Base-by-base conservation (phyloP, 2,888 invertebrate genomes). In the Apeira syringaria region DNA sequence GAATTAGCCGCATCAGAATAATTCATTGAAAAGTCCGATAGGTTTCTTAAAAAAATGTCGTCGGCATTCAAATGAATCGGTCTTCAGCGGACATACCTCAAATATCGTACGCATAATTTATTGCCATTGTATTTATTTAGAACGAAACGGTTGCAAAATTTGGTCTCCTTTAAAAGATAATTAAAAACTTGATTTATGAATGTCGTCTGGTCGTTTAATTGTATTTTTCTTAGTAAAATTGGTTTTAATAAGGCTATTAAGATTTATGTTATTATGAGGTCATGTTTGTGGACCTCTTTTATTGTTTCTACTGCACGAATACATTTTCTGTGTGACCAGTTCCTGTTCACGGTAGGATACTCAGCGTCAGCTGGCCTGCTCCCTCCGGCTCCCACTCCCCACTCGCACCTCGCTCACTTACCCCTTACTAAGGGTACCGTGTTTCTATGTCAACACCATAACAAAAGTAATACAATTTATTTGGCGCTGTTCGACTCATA, bases 101-200 rank as follows among this genome's bases (percentile, higher is more conserved):
- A 79, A 80, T 78, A 79, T 81, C 77, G 64, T 75, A 74, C 70
- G 50, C 46, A 66, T 72, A 69, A 84, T 86, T 85, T 85, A 87
- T 82, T 68, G 72, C 74, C 70, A 74, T 80, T 80, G 74, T 75
- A 64, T 75, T 64, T 61, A 57, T 75, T 64, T 61, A 57, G 58
- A 53, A 66, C 35, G 65, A 59, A 56, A 59, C 61, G 67, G 61
- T 67, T 65, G 70, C 70, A 56, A 68, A 68, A 52, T 66, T 31
- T 56, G 42, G 40, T 44, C 32, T 38, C 39, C 22, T 39, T 46
- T 46, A 35, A 39, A 59, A 59, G 60, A 68, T 69, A 72, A 71
- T 68, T 70, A 66, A 68, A 68, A 59, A 59, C 56, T 61, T 73
- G 74, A 77, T 79, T 77, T 77, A 77, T 69, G 64, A 50, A 47